A percentile compares a stretch with the other conserved stretches of the same genome.
Conservation (phyloP, 1,140 invertebrate species). For the Euura lappo region DNA sequence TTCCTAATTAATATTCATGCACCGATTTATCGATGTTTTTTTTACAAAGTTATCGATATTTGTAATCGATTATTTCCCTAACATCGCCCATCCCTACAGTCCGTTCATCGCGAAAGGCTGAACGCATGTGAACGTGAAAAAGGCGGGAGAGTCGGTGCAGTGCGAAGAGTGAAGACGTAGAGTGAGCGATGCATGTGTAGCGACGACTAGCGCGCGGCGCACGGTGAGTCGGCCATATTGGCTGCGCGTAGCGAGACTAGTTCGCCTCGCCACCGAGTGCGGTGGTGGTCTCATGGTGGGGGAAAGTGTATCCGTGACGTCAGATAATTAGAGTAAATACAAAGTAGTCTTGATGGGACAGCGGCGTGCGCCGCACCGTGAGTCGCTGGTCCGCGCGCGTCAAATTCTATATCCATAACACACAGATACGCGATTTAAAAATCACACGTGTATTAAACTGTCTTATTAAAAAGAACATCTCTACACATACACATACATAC, state of each 20-base stretch:
- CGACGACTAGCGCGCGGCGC: constrained; percentile 31
- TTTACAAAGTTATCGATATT: no score
- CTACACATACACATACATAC: not conserved
- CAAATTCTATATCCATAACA: constrained; percentile 58
- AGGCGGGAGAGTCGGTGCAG: no score
- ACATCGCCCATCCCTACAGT: no score
- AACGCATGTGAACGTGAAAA: no score
- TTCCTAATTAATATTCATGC: no score
- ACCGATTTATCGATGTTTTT: no score
- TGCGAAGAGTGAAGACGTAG: no score
- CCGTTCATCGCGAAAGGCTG: no score
- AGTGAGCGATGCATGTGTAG: not conserved
- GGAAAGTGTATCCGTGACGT: constrained; percentile 69
- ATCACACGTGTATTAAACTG: constrained; percentile 54
- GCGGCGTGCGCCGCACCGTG: constrained; percentile 66
- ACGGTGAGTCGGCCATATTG: constrained; percentile 30
- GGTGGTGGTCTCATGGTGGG: constrained; percentile 40
- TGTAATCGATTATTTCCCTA: no score
- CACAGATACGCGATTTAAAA: constrained; percentile 51
- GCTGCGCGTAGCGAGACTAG: constrained; percentile 24
- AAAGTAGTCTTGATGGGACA: constrained; percentile 74
- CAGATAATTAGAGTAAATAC: constrained; percentile 81
- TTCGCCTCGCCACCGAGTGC: constrained; percentile 25
- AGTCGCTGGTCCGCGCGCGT: constrained; percentile 59
- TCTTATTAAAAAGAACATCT: constrained; percentile 11